These are phyloP conservation scores for Lepilemur septentrionalis DNA, from an alignment of 2,797 vertebrate species.

Conservation along the genomic window DNA sequence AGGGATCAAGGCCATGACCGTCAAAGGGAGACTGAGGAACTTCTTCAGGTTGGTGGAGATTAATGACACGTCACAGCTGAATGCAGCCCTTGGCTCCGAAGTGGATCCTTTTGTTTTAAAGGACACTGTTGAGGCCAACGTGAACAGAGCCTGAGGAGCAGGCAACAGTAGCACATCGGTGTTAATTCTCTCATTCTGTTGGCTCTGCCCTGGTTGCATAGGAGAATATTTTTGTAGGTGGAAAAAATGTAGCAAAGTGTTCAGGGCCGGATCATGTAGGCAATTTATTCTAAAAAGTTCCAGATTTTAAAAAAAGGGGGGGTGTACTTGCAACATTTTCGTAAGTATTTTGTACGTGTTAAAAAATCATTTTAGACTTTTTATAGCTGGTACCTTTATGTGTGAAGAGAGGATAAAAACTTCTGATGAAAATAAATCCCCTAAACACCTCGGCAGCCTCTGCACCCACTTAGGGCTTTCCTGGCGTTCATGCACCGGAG, in stretches of 20 bases:
- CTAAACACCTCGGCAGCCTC: neutral
- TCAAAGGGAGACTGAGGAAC: neutral
- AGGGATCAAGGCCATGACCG: neutral
- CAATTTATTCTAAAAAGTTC: neutral
- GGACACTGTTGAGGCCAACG: neutral
- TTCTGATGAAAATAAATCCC: neutral
- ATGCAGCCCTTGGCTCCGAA: fast-evolving
- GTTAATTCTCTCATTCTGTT: neutral
- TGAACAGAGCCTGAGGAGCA: fast-evolving
- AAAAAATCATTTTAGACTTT: neutral
- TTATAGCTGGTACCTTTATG: neutral
- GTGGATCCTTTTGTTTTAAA: neutral
- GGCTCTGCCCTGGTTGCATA: fast-evolving
- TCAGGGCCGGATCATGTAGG: fast-evolving
- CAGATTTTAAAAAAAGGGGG: no score
- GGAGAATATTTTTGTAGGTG: fast-evolving
- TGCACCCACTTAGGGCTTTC: fast-evolving
- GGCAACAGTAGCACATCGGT: fast-evolving
- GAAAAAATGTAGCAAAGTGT: neutral
- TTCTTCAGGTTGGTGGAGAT: no score
- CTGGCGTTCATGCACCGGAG: fast-evolving
- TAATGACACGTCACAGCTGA: fast-evolving
- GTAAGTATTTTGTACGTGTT: neutral
- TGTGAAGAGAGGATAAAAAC: neutral
- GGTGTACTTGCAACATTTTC: neutral